Evolutionary conservation across 35 echinoderm and acorn worm genomes (phyloP).

Genomic region (Heliocidaris tuberculata): DNA sequence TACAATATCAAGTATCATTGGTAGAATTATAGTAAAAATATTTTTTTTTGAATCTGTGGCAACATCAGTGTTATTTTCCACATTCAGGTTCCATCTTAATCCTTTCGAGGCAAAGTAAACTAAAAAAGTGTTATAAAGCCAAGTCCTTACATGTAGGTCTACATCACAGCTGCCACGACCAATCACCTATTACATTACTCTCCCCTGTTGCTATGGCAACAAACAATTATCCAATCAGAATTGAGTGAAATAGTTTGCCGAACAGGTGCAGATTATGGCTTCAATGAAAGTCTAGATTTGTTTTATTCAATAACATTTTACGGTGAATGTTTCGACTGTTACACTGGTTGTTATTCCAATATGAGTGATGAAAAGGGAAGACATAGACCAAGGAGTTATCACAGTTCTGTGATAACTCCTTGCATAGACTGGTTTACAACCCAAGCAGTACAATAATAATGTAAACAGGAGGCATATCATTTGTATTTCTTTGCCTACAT

Average conservation of each 20-base stretch:
- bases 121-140: background rate
- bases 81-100: background rate
- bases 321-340: background rate
- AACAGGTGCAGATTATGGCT: background rate
- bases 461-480: too few relatives aligned
- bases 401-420: too few relatives aligned
- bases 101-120: background rate
- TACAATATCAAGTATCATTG: too few relatives aligned
- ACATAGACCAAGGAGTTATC: too few relatives aligned
- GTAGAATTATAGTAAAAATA: too few relatives aligned
- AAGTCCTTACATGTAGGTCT: background rate
- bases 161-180: slow-evolving; percentile 2
- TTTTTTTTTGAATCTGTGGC: too few relatives aligned
- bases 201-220: background rate
- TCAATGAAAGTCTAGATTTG: background rate
- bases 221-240: slow-evolving; percentile 27
- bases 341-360: background rate
- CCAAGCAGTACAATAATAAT: too few relatives aligned
- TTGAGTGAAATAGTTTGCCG: background rate
- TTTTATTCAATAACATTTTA: background rate
- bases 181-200: slow-evolving; percentile 20
- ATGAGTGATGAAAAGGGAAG: background rate
- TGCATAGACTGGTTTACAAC: background rate
- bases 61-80: background rate
- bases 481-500: too few relatives aligned